Evolutionary conservation across 2,113 vertebrate species (phyloP).

Genomic region (Malurus elegans): DNA sequence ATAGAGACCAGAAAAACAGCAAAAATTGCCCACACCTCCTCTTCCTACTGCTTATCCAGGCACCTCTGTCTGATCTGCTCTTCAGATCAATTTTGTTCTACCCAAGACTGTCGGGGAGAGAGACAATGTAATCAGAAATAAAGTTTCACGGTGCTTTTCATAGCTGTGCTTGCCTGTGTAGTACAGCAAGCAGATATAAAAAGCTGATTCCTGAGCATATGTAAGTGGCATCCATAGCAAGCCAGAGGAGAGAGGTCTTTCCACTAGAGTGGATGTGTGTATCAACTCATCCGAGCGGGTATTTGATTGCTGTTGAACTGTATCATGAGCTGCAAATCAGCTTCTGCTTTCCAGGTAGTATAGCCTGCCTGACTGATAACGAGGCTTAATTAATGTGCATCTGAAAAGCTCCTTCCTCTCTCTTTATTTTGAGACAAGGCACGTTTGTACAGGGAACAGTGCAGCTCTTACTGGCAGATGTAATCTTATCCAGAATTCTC

Average conservation of each 20-base stretch:
- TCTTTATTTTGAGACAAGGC: slow-evolving; percentile 22
- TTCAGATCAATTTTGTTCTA: slow-evolving; percentile 55
- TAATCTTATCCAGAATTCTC: slow-evolving; percentile 14
- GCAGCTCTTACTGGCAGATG: neutral
- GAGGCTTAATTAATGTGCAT: slow-evolving; percentile 57
- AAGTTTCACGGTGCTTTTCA: slow-evolving; percentile 58
- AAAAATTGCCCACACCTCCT: neutral
- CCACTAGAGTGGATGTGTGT: slow-evolving; percentile 55
- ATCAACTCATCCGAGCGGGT: slow-evolving; percentile 63
- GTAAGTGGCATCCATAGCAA: slow-evolving; percentile 56
- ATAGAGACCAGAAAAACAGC: neutral
- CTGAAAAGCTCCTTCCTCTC: slow-evolving; percentile 53
- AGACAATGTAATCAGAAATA: slow-evolving; percentile 36
- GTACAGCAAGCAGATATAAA: slow-evolving; percentile 49
- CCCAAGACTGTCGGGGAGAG: neutral
- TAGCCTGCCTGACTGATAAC: slow-evolving; percentile 58
- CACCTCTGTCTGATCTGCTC: slow-evolving; percentile 40
- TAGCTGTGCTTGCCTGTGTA: slow-evolving; percentile 44
- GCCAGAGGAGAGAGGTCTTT: slow-evolving; percentile 58
- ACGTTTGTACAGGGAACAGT: neutral
- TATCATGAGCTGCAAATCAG: slow-evolving; percentile 62
- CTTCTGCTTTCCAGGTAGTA: slow-evolving; percentile 59
- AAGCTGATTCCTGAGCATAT: slow-evolving; percentile 39
- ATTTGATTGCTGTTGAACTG: slow-evolving; percentile 68
- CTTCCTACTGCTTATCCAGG: neutral